phyloP scores from a whole-genome alignment of 2,888 invertebrate genomes.

The Poecilobothrus nobilitatus region DNA sequence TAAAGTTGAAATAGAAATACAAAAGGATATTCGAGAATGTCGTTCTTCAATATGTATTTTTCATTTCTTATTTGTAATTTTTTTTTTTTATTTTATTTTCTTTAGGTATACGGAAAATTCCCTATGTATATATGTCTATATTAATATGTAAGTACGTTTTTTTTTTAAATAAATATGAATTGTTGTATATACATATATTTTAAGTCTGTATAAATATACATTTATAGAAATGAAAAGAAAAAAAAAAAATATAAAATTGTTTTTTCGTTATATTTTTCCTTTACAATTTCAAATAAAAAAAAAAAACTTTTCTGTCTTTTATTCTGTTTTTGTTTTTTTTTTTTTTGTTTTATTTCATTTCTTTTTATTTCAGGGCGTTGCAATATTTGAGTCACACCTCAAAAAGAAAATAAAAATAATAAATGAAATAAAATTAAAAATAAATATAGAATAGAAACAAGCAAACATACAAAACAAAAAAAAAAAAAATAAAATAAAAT shows the following conservation, averaged over 20 bases:
- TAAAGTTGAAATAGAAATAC: neutral
- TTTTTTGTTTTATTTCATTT: neutral
- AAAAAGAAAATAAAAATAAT: neutral
- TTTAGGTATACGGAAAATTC: neutral
- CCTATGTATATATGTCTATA: too few species aligned
- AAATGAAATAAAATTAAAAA: conserved; percentile 4
- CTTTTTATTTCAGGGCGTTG: neutral
- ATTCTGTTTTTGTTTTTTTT: too few species aligned
- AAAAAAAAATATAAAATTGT: too few species aligned
- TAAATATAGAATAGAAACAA: neutral
- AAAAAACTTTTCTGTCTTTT: too few species aligned
- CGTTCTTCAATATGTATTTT: neutral
- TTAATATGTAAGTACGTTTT: neutral
- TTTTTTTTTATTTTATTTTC: neutral
- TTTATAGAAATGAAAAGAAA: too few species aligned
- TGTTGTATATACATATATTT: too few species aligned
- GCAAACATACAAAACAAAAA: neutral
- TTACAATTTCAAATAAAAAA: neutral
- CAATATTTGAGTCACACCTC: conserved; percentile 1
- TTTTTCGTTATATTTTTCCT: conserved; percentile 2
- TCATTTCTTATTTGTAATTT: neutral
- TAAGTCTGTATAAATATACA: too few species aligned
- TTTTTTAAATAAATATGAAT: too few species aligned
- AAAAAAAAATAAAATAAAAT: neutral
- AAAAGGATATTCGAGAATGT: conserved; percentile 6